Evolutionary conservation across 2,888 invertebrate species (phyloP).

Genomic region (Orgyia antiqua): DNA sequence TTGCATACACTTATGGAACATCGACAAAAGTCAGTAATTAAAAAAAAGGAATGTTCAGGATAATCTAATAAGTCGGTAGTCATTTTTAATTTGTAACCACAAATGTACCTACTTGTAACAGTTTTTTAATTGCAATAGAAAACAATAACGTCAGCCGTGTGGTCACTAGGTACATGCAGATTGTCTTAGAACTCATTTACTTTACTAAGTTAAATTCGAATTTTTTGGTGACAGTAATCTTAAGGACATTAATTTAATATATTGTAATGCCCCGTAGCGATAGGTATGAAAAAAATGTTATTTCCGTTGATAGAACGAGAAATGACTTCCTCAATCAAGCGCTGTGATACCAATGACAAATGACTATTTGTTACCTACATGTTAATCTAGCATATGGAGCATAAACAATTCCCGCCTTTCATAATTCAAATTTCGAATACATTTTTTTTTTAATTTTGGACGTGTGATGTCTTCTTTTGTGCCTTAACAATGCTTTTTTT

Average conservation of each 20-base stretch:
- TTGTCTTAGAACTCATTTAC: too few relatives aligned
- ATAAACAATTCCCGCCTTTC: conserved; percentile 58
- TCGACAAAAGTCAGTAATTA: too few relatives aligned
- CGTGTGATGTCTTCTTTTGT: conserved; percentile 72
- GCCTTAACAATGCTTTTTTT: conserved; percentile 67
- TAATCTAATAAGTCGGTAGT: too few relatives aligned
- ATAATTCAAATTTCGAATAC: conserved; percentile 51
- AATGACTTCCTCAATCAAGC: conserved; percentile 77
- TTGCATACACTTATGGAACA: too few relatives aligned
- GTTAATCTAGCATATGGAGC: conserved; percentile 72
- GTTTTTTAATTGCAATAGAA: too few relatives aligned
- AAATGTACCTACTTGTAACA: too few relatives aligned
- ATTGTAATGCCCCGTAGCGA: conserved; percentile 26
- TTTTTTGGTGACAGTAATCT: too few relatives aligned
- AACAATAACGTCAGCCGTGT: too few relatives aligned
- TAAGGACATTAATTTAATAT: conserved; percentile 29
- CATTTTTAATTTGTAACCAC: too few relatives aligned
- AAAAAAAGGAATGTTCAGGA: too few relatives aligned
- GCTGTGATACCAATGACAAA: conserved; percentile 62
- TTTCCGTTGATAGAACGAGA: conserved; percentile 70
- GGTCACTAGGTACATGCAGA: too few relatives aligned
- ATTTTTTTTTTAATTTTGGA: conserved; percentile 37
- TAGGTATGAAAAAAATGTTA: conserved; percentile 64
- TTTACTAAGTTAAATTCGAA: too few relatives aligned
- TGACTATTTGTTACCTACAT: conserved; percentile 64